Evolutionary conservation across 2,113 vertebrate species (phyloP).

Genomic region (Petromus typicus): DNA sequence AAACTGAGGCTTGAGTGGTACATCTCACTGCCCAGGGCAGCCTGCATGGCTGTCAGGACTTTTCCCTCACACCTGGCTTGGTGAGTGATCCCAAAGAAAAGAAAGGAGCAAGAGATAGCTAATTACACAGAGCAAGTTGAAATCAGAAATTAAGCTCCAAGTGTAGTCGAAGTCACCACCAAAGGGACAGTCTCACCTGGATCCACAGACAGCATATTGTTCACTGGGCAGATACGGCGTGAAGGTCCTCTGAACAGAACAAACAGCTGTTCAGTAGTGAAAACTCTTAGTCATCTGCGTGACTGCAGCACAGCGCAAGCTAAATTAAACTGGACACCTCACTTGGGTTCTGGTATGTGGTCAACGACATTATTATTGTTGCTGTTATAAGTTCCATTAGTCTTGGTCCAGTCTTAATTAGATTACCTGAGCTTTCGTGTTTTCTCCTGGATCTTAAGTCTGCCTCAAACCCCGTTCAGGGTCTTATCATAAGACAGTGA

Average conservation of each 20-base stretch:
- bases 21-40: rapidly evolving
- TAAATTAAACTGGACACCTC: constrained; percentile 33
- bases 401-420: neutral
- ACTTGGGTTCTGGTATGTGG: neutral
- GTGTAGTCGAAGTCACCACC: neutral
- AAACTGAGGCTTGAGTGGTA: neutral
- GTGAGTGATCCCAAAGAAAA: neutral
- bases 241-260: neutral
- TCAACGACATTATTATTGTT: neutral
- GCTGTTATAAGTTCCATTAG: neutral
- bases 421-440: neutral
- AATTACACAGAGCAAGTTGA: neutral
- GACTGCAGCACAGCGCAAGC: neutral
- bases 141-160: neutral
- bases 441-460: neutral
- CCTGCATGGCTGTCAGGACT: too few species aligned
- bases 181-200: neutral
- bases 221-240: neutral
- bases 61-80: neutral
- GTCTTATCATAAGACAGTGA: neutral
- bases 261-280: constrained; percentile 29
- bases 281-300: constrained; percentile 63
- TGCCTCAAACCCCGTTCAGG: neutral
- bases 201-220: neutral
- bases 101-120: neutral